phyloP scores from a whole-genome alignment of 2,113 vertebrate genomes.

The Verasper variegatus region DNA sequence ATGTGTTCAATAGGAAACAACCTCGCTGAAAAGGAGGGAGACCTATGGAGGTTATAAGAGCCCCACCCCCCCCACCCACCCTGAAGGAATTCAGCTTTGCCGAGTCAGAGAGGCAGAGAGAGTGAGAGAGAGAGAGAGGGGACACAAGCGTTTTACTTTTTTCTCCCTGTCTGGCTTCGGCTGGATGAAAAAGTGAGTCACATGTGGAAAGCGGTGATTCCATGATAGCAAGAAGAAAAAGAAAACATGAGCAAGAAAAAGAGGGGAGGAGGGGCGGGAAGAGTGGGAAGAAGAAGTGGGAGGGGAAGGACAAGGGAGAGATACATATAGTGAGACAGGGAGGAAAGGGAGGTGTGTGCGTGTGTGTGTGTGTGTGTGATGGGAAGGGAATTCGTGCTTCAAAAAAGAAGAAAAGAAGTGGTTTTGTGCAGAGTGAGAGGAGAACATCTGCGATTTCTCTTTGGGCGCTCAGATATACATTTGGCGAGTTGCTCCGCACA shows the following conservation, averaged over 20 bases:
- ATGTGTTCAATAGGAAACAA: constrained; percentile 63
- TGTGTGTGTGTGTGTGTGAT: constrained; percentile 21
- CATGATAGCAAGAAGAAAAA: constrained; percentile 54
- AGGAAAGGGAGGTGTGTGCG: too few species aligned
- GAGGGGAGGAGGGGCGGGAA: constrained; percentile 48
- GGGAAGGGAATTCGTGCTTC: constrained; percentile 68
- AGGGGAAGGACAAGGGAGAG: constrained; percentile 57
- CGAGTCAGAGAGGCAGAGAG: constrained; percentile 36
- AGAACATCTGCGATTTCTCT: constrained; percentile 75
- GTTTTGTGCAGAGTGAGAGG: constrained; percentile 60
- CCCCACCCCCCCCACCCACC: constrained; percentile 8
- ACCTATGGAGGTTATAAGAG: constrained; percentile 54
- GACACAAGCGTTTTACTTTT: constrained; percentile 58
- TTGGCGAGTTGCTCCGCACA: constrained; percentile 47
- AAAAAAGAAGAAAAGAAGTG: constrained; percentile 69
- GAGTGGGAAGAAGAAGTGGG: constrained; percentile 42
- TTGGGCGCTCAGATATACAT: constrained; percentile 49
- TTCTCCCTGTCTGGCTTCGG: constrained; percentile 68
- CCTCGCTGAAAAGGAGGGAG: constrained; percentile 41
- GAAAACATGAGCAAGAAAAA: constrained; percentile 49
- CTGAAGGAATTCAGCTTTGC: constrained; percentile 61
- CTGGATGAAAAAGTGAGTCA: constrained; percentile 81
- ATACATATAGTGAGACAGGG: constrained; percentile 52
- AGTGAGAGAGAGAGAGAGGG: constrained; percentile 39
- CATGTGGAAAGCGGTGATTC: constrained; percentile 72